phyloP scores from a whole-genome alignment of 64 coral and sea anemone genomes.

The Montipora sp. region DNA sequence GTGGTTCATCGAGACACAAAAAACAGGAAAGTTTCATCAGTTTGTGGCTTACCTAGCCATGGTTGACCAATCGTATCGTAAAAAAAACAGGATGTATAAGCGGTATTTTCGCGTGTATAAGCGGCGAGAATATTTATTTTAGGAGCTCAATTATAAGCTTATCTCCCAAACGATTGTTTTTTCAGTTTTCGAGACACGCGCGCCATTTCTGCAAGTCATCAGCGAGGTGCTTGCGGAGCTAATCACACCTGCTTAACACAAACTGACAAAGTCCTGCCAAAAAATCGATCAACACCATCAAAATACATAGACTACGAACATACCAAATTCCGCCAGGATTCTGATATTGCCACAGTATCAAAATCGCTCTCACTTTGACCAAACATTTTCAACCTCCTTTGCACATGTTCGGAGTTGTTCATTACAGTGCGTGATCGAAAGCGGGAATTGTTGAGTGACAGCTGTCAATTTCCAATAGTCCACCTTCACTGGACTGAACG shows the following conservation, averaged over 20 bases:
- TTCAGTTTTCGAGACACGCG: neutral
- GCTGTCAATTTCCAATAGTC: neutral
- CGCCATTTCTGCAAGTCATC: neutral
- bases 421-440: neutral
- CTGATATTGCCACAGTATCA: neutral
- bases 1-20: too few relatives aligned
- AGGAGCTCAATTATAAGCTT: too few relatives aligned
- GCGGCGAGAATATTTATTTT: too few relatives aligned
- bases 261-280: neutral
- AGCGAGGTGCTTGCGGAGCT: neutral
- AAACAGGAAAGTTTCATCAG: too few relatives aligned
- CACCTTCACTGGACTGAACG: too few relatives aligned
- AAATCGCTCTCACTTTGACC: neutral
- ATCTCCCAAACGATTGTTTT: neutral
- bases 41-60: too few relatives aligned
- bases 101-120: too few relatives aligned
- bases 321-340: slow-evolving; percentile 10
- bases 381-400: neutral
- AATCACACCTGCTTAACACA: too few relatives aligned
- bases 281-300: neutral
- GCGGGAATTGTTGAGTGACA: slow-evolving; percentile 4
- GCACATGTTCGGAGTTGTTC: too few relatives aligned
- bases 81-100: too few relatives aligned
- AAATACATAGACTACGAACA: neutral
- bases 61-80: too few relatives aligned